Evolutionary conservation across 2,113 vertebrate species (phyloP), one percentile per base, ranked within the genome.

Genomic region (Protomyctophum bolini): DNA sequence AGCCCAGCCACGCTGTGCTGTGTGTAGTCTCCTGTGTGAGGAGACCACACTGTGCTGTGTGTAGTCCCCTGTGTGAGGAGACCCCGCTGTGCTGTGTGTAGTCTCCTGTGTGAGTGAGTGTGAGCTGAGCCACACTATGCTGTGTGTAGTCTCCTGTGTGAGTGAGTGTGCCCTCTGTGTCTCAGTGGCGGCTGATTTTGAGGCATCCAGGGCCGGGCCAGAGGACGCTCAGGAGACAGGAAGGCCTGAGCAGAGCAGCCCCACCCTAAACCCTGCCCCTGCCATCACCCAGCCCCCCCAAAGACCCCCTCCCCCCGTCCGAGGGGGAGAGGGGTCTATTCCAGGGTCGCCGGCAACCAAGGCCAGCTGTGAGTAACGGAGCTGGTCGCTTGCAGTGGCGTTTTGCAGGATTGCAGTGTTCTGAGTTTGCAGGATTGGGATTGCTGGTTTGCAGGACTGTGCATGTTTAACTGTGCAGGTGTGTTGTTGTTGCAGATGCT

Each of bases 341-440:
- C 66, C 88, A 63, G 75, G 78, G 88, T 77, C 87, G 50, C 70
- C 76, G 73, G 72, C 82, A 68, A 64, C 89, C 86, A 77, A 85
- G 68, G 81, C 87, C 78, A 91, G 88, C 86, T 88, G 94, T 94
- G 93, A 94, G 94, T 92, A 92, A 89, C 71, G 57, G 60, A 58
- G 84, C 86, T 87, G 86, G 86, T 88, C 84, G 83, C 83, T 88
- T 91, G 88, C 88, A 84, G 88, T 91, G 86, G 87, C 87, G 86
- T 83, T 89, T 91, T 57, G 21, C n/a, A 58, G 8, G 9, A 41
- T 41, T 41, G 33, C 33, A 41, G 33, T 41, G 29, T 63, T 50
- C 49, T 14, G 52, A 49, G 50, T 54, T 45, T 90, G 88, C 57
- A 15, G 57, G 11, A 51, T 70, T 70, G 68, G 68, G 49, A 49